Evolutionary conservation across 1,140 invertebrate genomes (phyloP).

Genomic region (Drosophila saltans): DNA sequence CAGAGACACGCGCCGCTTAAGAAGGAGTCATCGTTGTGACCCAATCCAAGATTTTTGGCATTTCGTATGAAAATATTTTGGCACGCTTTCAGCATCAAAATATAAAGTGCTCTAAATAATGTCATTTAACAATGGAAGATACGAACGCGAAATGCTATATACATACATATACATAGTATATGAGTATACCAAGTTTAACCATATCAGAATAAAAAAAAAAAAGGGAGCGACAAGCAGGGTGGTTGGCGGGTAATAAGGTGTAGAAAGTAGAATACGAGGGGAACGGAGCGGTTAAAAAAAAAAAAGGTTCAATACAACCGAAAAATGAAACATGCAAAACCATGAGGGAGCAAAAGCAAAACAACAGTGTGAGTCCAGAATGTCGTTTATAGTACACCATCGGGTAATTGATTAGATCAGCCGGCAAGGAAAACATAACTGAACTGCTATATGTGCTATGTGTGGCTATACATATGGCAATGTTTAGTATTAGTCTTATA

Average conservation of each 20-base stretch:
- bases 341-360: slow-evolving; percentile 24
- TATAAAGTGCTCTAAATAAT: slow-evolving; percentile 71
- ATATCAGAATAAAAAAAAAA: background rate
- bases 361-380: background rate
- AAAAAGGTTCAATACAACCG: slow-evolving; percentile 11
- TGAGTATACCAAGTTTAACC: background rate
- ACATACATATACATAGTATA: background rate
- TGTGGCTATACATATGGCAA: no score
- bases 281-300: background rate
- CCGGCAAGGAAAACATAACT: no score
- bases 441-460: no score
- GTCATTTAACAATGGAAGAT: slow-evolving; percentile 59
- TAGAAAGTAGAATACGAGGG: background rate
- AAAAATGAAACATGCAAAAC: slow-evolving; percentile 60
- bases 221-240: slow-evolving; percentile 6
- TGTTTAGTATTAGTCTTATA: no score
- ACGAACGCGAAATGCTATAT: slow-evolving; percentile 1
- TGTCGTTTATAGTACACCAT: background rate
- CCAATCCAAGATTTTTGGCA: slow-evolving; percentile 16
- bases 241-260: background rate
- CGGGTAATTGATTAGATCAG: background rate
- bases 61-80: slow-evolving; percentile 61
- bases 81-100: slow-evolving; percentile 57
- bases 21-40: slow-evolving; percentile 13
- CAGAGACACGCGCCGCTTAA: slow-evolving; percentile 29